These are phyloP conservation scores for Saccostrea glomerata DNA, from an alignment of 1,140 invertebrate genomes.

Conservation along the genomic window DNA sequence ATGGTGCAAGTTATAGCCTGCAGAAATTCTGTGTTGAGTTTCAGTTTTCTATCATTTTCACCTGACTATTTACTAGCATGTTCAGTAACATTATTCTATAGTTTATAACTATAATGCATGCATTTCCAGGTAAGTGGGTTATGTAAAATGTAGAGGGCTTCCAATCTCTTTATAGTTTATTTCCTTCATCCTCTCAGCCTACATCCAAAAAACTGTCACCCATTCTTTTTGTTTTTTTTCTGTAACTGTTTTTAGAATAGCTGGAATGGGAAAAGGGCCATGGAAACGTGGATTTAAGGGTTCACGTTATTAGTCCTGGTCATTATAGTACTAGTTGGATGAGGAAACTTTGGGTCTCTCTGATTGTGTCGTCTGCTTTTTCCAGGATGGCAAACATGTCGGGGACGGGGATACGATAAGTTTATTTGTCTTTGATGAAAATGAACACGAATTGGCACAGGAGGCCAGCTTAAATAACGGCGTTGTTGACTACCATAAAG, in stretches of 20 bases:
- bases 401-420: conserved; percentile 70
- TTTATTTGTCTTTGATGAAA: conserved; percentile 75
- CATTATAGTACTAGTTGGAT: neutral
- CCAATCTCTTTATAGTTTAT: neutral
- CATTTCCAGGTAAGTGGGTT: conserved; percentile 37
- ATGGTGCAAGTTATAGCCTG: neutral
- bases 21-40: neutral
- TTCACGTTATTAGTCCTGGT: neutral
- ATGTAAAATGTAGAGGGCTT: neutral
- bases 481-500: conserved; percentile 65
- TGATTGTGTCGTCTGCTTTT: conserved; percentile 37
- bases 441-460: conserved; percentile 66
- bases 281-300: neutral
- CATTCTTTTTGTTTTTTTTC: neutral
- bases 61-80: neutral
- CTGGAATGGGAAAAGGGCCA: neutral
- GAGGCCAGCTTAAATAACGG: conserved; percentile 69
- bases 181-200: neutral
- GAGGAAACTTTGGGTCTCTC: neutral
- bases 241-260: neutral
- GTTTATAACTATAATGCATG: conserved; percentile 20
- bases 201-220: neutral
- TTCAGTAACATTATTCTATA: neutral
- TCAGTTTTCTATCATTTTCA: neutral
- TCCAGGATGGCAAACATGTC: conserved; percentile 33